A percentile compares a stretch with the other conserved stretches of the same genome.
Conservation (phyloP, 2,888 invertebrate species). For the Caenorhabditis angaria region DNA sequence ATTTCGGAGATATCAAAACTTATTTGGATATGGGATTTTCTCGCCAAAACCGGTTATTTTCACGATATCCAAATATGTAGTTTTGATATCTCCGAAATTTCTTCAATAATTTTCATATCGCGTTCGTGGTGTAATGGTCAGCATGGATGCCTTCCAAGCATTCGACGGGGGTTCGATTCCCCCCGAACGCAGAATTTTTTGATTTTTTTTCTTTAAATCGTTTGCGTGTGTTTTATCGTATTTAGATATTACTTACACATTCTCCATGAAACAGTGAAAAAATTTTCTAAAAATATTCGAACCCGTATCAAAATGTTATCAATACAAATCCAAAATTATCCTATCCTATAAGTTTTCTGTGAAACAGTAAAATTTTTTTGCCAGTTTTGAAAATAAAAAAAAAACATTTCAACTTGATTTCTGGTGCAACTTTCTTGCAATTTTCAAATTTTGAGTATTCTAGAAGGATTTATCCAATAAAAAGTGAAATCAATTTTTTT, state of each 20-base stretch:
- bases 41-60: neutral
- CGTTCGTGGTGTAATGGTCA: constrained; percentile 64
- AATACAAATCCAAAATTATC: too few species aligned
- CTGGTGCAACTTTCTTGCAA: too few species aligned
- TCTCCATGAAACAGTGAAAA: too few species aligned
- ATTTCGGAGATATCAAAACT: neutral
- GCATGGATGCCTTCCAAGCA: constrained; percentile 66
- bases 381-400: constrained; percentile 23
- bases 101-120: neutral
- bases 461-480: too few species aligned
- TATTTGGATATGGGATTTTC: neutral
- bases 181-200: constrained; percentile 53
- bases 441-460: too few species aligned
- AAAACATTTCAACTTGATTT: constrained; percentile 38
- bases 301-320: too few species aligned
- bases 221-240: too few species aligned
- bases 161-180: constrained; percentile 64
- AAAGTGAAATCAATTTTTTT: too few species aligned
- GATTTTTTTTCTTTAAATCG: neutral
- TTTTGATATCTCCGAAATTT: neutral
- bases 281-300: too few species aligned
- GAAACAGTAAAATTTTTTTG: constrained; percentile 10
- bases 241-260: neutral
- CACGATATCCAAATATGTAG: neutral
- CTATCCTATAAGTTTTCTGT: too few species aligned